phyloP scores from a whole-genome alignment of 2,888 invertebrate genomes.

The Rhamnusium bicolor region DNA sequence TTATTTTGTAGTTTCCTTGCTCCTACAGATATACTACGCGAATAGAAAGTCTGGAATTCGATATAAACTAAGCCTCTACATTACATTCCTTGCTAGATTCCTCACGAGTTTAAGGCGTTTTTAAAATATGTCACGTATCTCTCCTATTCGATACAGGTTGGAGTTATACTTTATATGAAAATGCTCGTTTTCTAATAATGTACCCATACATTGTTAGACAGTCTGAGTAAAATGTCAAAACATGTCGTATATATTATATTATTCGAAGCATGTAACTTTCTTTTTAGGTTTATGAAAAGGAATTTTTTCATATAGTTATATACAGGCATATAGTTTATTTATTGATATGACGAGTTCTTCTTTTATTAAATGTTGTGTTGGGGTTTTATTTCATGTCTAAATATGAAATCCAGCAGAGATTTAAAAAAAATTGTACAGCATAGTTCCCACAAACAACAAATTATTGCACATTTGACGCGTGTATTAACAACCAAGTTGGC shows the following conservation, averaged over 20 bases:
- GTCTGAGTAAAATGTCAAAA: neutral
- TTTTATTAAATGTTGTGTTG: neutral
- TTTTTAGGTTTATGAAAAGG: slow-evolving; percentile 1
- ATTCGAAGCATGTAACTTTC: slow-evolving; percentile 1
- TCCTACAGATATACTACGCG: neutral
- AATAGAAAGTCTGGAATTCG: slow-evolving; percentile 10
- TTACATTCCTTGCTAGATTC: slow-evolving; percentile 26
- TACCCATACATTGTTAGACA: slow-evolving; percentile 15
- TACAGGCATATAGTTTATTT: neutral
- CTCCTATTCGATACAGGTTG: slow-evolving; percentile 25
- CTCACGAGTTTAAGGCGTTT: neutral
- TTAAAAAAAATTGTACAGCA: too few species aligned
- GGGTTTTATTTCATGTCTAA: slow-evolving; percentile 1
- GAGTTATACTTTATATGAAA: slow-evolving; percentile 40
- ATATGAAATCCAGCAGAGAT: too few species aligned
- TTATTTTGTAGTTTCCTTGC: neutral
- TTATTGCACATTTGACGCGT: too few species aligned
- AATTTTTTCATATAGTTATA: slow-evolving; percentile 12
- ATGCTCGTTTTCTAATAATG: slow-evolving; percentile 37
- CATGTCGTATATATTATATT: slow-evolving; percentile 1
- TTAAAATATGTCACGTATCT: slow-evolving; percentile 39
- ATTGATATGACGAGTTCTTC: slow-evolving; percentile 9
- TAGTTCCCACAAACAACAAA: too few species aligned
- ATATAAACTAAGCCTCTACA: slow-evolving; percentile 26
- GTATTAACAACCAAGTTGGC: too few species aligned